Conservation (phyloP, 2,797 vertebrate genomes). For the Epinephelus malabaricus region DNA sequence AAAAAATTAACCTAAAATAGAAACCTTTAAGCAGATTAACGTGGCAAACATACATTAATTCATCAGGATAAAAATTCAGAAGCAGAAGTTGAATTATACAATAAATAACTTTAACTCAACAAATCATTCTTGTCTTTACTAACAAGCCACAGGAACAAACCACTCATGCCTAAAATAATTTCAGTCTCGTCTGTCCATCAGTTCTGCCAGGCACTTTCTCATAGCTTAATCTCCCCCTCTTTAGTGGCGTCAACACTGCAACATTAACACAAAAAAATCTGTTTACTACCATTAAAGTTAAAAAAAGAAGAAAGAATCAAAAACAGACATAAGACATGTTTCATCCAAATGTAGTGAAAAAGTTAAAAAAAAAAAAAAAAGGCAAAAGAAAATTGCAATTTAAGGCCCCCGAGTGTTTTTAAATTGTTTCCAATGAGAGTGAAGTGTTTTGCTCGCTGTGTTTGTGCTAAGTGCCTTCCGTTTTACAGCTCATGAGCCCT, state of each 20-base stretch:
- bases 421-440: too few relatives aligned
- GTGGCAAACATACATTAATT: background rate
- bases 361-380: too few relatives aligned
- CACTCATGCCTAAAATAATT: conserved; percentile 85
- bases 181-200: conserved; percentile 95
- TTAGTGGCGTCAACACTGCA: conserved; percentile 80
- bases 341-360: background rate
- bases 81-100: background rate
- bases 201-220: conserved; percentile 92
- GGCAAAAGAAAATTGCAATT: too few relatives aligned
- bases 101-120: background rate
- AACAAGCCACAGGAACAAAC: background rate
- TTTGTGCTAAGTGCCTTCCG: too few relatives aligned
- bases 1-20: background rate
- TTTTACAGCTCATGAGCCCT: too few relatives aligned
- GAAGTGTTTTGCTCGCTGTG: too few relatives aligned
- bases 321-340: background rate
- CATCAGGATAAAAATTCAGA: background rate
- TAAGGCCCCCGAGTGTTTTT: too few relatives aligned
- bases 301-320: background rate
- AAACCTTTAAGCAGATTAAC: background rate
- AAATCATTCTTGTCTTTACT: background rate
- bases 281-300: background rate
- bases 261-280: conserved; percentile 57
- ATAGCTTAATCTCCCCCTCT: conserved; percentile 88